Evolutionary conservation across 53 echinoderm and acorn worm genomes (phyloP), one percentile per base, ranked within the genome.

Genomic region (Hippasteria phrygiana): DNA sequence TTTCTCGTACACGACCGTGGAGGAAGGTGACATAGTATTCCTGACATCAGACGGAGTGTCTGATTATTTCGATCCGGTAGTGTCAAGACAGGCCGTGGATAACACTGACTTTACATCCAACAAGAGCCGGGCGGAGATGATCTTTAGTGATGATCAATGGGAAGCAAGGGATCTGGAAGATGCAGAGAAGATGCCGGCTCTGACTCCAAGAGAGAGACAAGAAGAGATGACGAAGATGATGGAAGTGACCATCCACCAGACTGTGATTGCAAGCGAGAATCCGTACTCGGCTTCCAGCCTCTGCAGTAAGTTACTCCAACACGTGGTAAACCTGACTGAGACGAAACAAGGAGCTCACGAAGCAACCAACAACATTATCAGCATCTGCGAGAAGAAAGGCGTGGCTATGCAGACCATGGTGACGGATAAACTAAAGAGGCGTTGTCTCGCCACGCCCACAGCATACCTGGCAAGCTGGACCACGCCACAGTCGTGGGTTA

Each of bases 51-150:
- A 93, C 50, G 93, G 93, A 2, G 71, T 93, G 13, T 84, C 93
- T 1, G 93, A 93, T 70, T 89, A 93, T 55, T 93, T 93, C 83
- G 93, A 93, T 51, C 93, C 93, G 14, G 93, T 89, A 18, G 73
- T 93, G 22, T 89, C 89, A 0, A 38, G 50, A 31, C 27, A 35
- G 39, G 93, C 93, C 0, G 77, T 75, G 46, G 59, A 86, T 0
- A 50, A 41, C 13, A 67, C 31, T 13, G 81, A 80, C 55, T 90
- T 75, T 40, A 87, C 77, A 45, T 73, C 70, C 20, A 87, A 48
- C 42, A 67, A 41, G 59, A 39, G 87, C 26, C 31, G 55, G 27
- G 45, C 56, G 1, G 88, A 88, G 63, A 47, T 66, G 34, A 55
- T 67, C 4, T 71, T 47, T n/a, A 51, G 85, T 29, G 70, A 85